phyloP scores from a whole-genome alignment of 2,113 vertebrate species.

The Zosterops japonicus region DNA sequence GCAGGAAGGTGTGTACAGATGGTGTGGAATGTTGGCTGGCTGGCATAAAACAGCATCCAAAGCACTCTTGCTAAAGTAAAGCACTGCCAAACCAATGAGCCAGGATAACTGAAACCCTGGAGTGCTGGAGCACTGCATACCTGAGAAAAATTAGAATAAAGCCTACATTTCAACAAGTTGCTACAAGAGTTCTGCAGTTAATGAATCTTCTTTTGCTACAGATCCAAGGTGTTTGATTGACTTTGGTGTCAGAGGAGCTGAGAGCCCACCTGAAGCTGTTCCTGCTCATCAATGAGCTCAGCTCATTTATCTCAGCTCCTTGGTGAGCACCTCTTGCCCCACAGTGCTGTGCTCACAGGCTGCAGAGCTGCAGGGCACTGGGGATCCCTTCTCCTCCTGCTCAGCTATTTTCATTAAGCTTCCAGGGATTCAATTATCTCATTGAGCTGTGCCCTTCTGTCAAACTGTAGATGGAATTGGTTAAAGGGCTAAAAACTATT shows the following conservation, averaged over 20 bases:
- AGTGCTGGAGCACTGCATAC: neutral
- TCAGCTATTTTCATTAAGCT: conserved; percentile 18
- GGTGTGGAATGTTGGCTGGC: neutral
- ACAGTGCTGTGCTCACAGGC: neutral
- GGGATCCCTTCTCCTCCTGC: neutral
- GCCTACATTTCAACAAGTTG: neutral
- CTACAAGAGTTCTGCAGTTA: neutral
- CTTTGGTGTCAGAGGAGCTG: neutral
- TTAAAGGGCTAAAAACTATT: conserved; percentile 16
- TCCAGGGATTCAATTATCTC: neutral
- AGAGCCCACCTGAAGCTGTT: neutral
- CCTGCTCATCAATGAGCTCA: neutral
- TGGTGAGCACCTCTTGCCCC: neutral
- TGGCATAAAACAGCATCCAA: neutral
- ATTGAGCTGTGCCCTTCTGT: neutral
- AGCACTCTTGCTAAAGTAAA: neutral
- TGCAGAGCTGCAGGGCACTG: neutral
- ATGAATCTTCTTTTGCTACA: neutral
- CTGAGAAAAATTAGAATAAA: neutral
- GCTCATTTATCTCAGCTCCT: neutral
- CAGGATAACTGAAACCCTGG: neutral
- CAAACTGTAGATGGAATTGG: neutral
- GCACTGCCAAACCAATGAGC: neutral
- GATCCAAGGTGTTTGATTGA: neutral
- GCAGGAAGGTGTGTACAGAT: neutral